phyloP scores from a whole-genome alignment of 1,140 invertebrate species.

The Dermatophagoides farinae region DNA sequence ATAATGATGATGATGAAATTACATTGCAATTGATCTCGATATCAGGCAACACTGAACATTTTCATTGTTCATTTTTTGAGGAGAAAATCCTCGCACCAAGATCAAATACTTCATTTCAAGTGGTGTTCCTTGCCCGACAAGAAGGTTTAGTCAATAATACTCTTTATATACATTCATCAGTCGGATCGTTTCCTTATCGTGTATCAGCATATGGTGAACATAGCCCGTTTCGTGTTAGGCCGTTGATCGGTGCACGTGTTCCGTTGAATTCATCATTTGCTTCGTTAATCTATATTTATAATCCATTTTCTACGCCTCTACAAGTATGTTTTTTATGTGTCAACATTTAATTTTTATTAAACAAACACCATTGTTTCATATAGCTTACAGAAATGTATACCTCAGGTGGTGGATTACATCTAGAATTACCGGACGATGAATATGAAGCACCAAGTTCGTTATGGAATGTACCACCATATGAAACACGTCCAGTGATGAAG shows the following conservation, averaged over 20 bases:
- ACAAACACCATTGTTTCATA: background rate
- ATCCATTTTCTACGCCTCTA: conserved; percentile 63
- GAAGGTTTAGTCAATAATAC: conserved; percentile 66
- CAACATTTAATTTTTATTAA: background rate
- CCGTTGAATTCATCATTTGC: conserved; percentile 77
- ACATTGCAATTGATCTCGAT: conserved; percentile 64
- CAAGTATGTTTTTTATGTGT: conserved; percentile 38
- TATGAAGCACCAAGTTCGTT: conserved; percentile 51
- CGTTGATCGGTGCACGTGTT: conserved; percentile 66
- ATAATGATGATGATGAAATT: conserved; percentile 49
- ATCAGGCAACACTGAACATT: conserved; percentile 62
- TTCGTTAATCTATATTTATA: conserved; percentile 74
- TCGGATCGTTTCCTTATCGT: conserved; percentile 61
- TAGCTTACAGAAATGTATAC: conserved; percentile 71
- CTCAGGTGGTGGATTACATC: conserved; percentile 68
- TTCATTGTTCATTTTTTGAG: conserved; percentile 79
- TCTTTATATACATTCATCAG: conserved; percentile 77
- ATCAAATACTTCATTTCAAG: conserved; percentile 81
- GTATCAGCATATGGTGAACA: conserved; percentile 57
- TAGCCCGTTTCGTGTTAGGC: conserved; percentile 68
- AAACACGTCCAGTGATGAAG: conserved; percentile 67
- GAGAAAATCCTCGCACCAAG: conserved; percentile 63
- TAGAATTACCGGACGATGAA: conserved; percentile 64
- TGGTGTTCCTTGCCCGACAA: conserved; percentile 76
- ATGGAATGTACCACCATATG: conserved; percentile 76